Evolutionary conservation across 2,797 vertebrate genomes (phyloP).

Genomic region (Hirundo rustica): DNA sequence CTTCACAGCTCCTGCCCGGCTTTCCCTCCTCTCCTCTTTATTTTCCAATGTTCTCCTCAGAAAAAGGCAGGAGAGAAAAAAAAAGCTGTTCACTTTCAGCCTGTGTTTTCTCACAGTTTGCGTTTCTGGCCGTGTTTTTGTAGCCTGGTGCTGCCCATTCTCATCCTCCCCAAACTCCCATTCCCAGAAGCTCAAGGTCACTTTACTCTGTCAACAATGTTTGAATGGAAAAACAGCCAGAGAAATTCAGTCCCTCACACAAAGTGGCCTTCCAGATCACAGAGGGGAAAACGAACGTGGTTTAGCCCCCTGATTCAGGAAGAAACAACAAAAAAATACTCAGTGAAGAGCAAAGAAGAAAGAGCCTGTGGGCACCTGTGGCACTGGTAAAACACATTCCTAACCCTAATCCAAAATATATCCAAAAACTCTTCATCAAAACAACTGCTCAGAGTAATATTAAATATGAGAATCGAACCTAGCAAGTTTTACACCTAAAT

Average conservation of each 20-base stretch:
- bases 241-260: not conserved
- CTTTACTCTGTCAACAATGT: constrained; percentile 13
- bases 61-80: not conserved
- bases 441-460: not conserved
- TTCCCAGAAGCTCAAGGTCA: constrained; percentile 60
- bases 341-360: not conserved
- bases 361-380: not conserved
- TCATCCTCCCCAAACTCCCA: constrained; percentile 24
- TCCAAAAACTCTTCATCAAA: not conserved
- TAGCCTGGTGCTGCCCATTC: constrained; percentile 9
- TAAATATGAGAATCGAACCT: not conserved
- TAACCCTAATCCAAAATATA: not conserved
- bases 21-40: not conserved
- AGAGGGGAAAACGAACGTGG: not conserved
- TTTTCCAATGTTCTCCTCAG: not conserved
- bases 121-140: constrained; percentile 13
- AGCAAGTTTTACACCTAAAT: not conserved
- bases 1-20: not conserved
- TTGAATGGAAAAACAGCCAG: constrained; percentile 28
- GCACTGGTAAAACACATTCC: not conserved
- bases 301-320: not conserved
- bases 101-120: not conserved
- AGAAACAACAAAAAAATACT: not conserved
- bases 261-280: not conserved
- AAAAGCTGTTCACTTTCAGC: not conserved